Conservation (phyloP, 1,140 invertebrate species). For the Lasioglossum baleicum region DNA sequence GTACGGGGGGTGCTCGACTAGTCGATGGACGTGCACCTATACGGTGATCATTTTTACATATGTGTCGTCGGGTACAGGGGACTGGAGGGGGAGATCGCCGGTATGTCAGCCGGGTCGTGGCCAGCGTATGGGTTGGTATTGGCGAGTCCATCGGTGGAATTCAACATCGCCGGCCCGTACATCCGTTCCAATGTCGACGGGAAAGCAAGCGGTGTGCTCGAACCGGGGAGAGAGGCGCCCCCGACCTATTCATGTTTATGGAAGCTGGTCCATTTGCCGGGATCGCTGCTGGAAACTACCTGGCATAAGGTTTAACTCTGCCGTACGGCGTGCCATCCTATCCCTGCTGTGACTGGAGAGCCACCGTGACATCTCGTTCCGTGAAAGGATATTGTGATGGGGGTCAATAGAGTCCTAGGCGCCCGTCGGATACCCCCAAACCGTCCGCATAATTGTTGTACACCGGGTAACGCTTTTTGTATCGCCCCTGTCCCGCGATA, state of each 20-base stretch:
- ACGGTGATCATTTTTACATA: constrained; percentile 4
- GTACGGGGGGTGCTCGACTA: neutral
- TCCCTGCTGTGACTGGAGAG: constrained; percentile 11
- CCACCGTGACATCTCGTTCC: constrained; percentile 33
- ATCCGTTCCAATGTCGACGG: constrained; percentile 59
- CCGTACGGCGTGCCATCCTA: neutral
- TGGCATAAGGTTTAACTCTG: constrained; percentile 57
- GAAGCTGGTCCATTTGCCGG: constrained; percentile 63
- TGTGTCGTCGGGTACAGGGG: neutral
- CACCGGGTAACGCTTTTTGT: no score
- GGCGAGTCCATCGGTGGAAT: constrained; percentile 58
- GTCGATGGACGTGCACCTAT: neutral
- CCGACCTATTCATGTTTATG: constrained; percentile 64
- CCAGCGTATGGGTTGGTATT: constrained; percentile 40
- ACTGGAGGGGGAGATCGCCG: neutral
- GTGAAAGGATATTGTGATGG: constrained; percentile 5
- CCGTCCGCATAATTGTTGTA: constrained; percentile 4
- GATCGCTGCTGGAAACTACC: constrained; percentile 61
- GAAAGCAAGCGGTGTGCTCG: constrained; percentile 60
- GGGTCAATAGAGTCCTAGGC: neutral
- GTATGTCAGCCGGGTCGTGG: neutral
- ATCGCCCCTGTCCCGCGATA: no score
- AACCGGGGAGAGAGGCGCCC: constrained; percentile 40
- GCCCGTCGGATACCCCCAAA: neutral
- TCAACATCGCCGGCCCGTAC: constrained; percentile 56